Percentiles rank a stretch among this genome's conserved stretches.
phyloP scores from a whole-genome alignment of 2,113 vertebrate species.

The Todiramphus chloris region DNA sequence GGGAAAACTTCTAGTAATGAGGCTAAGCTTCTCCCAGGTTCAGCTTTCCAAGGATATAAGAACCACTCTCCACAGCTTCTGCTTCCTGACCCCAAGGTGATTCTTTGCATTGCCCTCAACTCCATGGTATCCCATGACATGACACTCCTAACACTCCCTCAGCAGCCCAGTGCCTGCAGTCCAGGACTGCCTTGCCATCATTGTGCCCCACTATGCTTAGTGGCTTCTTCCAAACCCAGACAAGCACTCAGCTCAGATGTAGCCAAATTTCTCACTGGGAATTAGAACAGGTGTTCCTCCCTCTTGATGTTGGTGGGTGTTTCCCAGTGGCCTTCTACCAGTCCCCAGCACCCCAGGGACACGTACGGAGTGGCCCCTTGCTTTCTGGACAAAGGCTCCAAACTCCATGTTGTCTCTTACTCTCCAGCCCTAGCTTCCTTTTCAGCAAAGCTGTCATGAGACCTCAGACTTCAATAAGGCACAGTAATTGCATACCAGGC shows the following conservation, averaged over 20 bases:
- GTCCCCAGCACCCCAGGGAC: background rate
- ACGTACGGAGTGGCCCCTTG: background rate
- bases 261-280: background rate
- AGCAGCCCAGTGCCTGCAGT: background rate
- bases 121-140: background rate
- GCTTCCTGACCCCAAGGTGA: background rate
- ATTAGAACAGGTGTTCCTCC: background rate
- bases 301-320: background rate
- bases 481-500: background rate
- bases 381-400: background rate
- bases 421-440: background rate
- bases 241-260: background rate
- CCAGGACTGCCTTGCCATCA: background rate
- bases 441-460: background rate
- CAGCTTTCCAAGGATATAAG: background rate
- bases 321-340: background rate
- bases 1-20: background rate
- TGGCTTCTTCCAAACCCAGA: background rate
- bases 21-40: background rate
- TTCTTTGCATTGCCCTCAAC: background rate
- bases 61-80: background rate
- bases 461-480: background rate
- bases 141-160: fast-evolving
- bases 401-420: background rate
- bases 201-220: background rate